These are phyloP conservation scores for Catagonus wagneri DNA, from an alignment of 2,113 vertebrate species.

Conservation along the genomic window DNA sequence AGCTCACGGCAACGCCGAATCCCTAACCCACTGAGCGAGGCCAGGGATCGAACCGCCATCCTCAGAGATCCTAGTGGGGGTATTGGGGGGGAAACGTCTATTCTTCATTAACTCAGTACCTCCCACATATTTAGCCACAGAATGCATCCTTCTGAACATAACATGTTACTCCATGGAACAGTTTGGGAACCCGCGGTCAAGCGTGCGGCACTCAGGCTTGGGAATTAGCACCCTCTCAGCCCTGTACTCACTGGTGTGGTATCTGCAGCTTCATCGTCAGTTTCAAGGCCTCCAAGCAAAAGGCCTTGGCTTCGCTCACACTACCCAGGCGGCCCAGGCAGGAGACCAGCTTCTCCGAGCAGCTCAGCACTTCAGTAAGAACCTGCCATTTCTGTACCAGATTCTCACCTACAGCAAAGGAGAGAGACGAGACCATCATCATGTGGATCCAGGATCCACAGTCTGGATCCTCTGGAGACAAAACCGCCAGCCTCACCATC, in stretches of 20 bases:
- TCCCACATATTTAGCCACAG: background rate
- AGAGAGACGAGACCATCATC: background rate
- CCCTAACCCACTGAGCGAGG: too few species aligned
- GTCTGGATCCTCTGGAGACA: background rate
- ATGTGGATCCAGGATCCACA: background rate
- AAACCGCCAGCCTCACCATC: background rate
- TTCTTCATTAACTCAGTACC: background rate
- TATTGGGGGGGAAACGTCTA: background rate
- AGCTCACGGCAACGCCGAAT: too few species aligned
- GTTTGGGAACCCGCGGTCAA: background rate
- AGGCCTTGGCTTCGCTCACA: conserved; percentile 91
- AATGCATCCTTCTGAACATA: background rate
- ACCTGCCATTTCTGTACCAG: conserved; percentile 94
- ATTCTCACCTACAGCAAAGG: conserved; percentile 89
- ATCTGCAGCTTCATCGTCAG: conserved; percentile 92
- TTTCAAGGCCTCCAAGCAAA: conserved; percentile 93
- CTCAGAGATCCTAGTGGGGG: too few species aligned
- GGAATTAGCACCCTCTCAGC: fast-evolving
- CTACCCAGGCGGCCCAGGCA: conserved; percentile 88
- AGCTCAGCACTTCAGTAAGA: conserved; percentile 91
- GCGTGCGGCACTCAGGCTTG: fast-evolving
- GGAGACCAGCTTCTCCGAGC: conserved; percentile 89
- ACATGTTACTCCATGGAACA: background rate
- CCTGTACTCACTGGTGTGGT: conserved; percentile 87
- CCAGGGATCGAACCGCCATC: too few species aligned